Conservation (phyloP, 2,888 invertebrate genomes). For the Melinopterus prodromus region DNA sequence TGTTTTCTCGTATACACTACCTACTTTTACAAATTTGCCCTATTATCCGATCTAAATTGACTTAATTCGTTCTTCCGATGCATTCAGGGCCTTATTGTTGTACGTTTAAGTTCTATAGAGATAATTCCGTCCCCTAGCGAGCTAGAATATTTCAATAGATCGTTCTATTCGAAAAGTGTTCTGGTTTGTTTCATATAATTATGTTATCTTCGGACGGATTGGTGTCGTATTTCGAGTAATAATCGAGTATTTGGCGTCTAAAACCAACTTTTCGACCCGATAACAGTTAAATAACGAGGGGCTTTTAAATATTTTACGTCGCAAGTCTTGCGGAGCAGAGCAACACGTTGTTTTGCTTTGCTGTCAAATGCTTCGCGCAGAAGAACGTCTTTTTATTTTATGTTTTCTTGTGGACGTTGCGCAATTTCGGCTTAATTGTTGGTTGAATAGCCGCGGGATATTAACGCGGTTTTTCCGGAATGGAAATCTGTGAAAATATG, state of each 20-base stretch:
- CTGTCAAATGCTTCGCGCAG: not conserved
- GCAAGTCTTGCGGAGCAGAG: not conserved
- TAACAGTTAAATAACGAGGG: not conserved
- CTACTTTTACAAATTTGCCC: slow-evolving; percentile 33
- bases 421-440: not conserved
- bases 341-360: not conserved
- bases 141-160: not conserved
- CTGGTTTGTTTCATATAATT: slow-evolving; percentile 4
- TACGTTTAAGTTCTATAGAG: slow-evolving; percentile 4
- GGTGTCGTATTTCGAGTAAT: not conserved
- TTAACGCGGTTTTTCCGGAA: not conserved
- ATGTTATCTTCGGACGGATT: not conserved
- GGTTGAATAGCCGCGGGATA: not conserved
- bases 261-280: not conserved
- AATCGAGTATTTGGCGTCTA: not conserved
- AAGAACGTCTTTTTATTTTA: not conserved
- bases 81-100: slow-evolving; percentile 5
- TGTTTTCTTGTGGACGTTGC: not conserved
- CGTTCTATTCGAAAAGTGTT: not conserved
- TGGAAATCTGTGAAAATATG: not conserved
- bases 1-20: slow-evolving; percentile 21
- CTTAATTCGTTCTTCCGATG: slow-evolving; percentile 25
- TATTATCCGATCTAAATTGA: slow-evolving; percentile 29
- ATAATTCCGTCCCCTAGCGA: not conserved
- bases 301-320: not conserved